phyloP scores from a whole-genome alignment of 2,888 invertebrate genomes.

The Slavum lentiscoides region DNA sequence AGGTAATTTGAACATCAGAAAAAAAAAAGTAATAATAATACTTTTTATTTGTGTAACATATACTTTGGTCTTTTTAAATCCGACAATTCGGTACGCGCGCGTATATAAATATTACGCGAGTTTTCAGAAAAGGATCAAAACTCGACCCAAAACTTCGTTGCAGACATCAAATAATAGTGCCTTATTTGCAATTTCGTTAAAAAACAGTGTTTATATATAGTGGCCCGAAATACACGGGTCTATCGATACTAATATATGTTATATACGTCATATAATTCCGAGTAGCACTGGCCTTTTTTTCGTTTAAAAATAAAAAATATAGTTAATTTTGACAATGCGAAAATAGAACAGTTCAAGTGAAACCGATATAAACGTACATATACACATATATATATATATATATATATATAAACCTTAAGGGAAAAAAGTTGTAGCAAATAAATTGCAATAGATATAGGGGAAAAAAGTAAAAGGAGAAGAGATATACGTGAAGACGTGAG shows the following conservation, averaged over 20 bases:
- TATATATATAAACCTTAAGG: neutral
- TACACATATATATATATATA: neutral
- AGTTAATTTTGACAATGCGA: slow-evolving; percentile 2
- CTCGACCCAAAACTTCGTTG: neutral
- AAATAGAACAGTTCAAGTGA: neutral
- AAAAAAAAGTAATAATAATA: too few species aligned
- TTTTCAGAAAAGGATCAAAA: too few species aligned
- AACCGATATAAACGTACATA: neutral
- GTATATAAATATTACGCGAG: too few species aligned
- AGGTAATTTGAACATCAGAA: too few species aligned
- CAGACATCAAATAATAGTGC: neutral
- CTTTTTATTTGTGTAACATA: too few species aligned
- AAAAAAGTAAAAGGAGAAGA: neutral
- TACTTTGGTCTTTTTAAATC: too few species aligned
- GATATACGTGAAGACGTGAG: slow-evolving; percentile 28
- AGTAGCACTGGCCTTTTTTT: neutral
- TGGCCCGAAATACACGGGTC: too few species aligned
- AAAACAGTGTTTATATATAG: too few species aligned
- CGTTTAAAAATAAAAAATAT: slow-evolving; percentile 1
- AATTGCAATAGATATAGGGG: slow-evolving; percentile 9
- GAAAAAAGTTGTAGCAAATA: slow-evolving; percentile 37
- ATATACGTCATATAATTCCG: too few species aligned
- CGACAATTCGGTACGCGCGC: too few species aligned
- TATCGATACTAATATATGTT: neutral
- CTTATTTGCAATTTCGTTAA: too few species aligned